Evolutionary conservation across 1,140 invertebrate species (phyloP).

Genomic region (Nasonia longicornis): DNA sequence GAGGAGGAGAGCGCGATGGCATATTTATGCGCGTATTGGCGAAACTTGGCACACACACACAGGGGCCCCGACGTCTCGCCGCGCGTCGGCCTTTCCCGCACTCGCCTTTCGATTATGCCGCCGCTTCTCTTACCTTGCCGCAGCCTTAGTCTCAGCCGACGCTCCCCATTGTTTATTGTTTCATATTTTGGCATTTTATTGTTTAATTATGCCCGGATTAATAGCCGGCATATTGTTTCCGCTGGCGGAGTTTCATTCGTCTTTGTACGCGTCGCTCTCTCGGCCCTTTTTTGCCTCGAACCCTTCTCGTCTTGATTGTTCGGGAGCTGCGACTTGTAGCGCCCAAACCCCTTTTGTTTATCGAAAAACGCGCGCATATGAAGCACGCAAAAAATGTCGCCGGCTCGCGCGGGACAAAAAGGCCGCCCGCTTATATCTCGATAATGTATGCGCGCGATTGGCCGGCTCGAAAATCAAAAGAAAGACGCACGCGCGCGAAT

Average conservation of each 20-base stretch:
- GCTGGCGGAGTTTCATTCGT: conserved; percentile 26
- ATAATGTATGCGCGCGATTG: conserved; percentile 24
- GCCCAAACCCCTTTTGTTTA: conserved; percentile 24
- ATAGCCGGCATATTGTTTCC: conserved; percentile 44
- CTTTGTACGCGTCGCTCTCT: background rate
- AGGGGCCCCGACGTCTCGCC: conserved; percentile 6
- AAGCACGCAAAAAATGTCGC: conserved; percentile 36
- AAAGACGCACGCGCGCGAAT: background rate
- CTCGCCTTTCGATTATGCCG: conserved; percentile 7
- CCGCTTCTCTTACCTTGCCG: background rate
- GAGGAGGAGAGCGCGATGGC: conserved; percentile 34
- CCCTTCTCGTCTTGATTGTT: background rate
- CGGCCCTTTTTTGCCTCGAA: background rate
- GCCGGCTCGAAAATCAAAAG: conserved; percentile 30
- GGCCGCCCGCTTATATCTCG: background rate
- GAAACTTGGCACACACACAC: conserved; percentile 33
- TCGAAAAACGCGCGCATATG: conserved; percentile 26
- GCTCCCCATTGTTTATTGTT: conserved; percentile 44
- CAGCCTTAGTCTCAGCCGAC: too few relatives aligned
- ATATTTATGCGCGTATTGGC: conserved; percentile 47
- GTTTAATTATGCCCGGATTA: conserved; percentile 45
- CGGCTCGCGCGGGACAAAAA: background rate
- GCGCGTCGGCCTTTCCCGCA: background rate
- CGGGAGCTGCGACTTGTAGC: conserved; percentile 28
- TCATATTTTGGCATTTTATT: conserved; percentile 48